Base-by-base conservation (phyloP, 2,888 invertebrate species). In the Steromphala cineraria region DNA sequence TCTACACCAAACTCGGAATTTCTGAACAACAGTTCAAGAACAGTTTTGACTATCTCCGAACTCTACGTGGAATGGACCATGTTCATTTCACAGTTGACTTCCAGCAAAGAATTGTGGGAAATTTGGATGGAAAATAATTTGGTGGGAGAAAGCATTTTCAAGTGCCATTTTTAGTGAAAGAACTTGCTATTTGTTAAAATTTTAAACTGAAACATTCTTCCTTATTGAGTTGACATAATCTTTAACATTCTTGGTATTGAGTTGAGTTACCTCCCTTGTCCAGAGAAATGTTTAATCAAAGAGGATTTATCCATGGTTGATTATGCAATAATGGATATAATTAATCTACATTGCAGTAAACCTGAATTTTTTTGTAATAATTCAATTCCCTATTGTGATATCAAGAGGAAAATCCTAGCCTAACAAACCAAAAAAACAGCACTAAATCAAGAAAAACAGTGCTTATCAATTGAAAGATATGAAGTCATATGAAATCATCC, bases 31-130 rank as follows among this genome's bases (percentile, higher is more conserved):
- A 89, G 52, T 86, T 89, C 67, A 90, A 90, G 78, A 89, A 86
- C 67, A 87, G 89, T 31, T 89, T 92, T 56, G 91, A 92, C 82
- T 91, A 91, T 80, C 85, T 92, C 19, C 82, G 90, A 5, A 90
- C 91, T 0, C 84, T 92, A 8, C 84, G 87, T 67, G 86, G 86
- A 13, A 80, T 89, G 8, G 86, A 88, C 17, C 86, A 89, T 52
- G 86, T 88, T 1, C 89, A 90, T 80, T 81, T 91, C 17, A 90
- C 91, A 15, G 89, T 92, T 0, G 91, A 91, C 83, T 92, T 89
- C 82, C 87, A 91, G 78, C 89, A 89, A 79, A 81, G 86, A 21
- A 89, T 90, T 56, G 87, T 87, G 19, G 90, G 90, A 0, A 80
- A 81, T 55, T 55, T 87, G 0, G 79, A 78, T 21, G 17, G 75